Conservation (phyloP, 2,113 vertebrate species). For the Athene noctua region DNA sequence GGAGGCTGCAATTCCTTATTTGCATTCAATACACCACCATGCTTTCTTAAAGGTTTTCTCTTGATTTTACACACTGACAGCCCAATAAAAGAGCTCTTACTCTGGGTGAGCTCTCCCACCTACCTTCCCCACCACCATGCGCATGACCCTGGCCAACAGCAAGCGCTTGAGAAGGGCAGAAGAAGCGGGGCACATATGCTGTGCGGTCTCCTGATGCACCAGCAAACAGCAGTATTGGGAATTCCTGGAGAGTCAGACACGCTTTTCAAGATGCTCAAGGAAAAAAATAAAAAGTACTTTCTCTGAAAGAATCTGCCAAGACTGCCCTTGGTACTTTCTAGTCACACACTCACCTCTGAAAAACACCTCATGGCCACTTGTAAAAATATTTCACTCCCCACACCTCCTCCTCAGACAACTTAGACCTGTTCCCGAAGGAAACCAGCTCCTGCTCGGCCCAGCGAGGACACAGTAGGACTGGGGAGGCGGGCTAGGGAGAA, state of each 20-base stretch:
- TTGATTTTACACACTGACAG: neutral
- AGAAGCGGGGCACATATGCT: neutral
- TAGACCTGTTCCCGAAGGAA: accelerated
- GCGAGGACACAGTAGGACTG: too few relatives aligned
- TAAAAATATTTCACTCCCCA: neutral
- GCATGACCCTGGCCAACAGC: too few relatives aligned
- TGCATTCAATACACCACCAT: neutral
- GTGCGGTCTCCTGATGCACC: neutral
- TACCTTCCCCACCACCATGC: accelerated
- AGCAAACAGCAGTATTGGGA: neutral
- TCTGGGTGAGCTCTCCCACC: neutral
- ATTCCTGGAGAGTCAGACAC: neutral
- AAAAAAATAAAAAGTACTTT: neutral
- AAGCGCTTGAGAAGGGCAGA: accelerated
- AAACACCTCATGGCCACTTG: neutral
- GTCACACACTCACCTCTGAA: neutral
- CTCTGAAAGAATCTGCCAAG: neutral
- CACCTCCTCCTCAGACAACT: neutral
- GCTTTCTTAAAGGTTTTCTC: neutral
- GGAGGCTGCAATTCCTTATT: neutral
- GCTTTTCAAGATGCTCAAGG: neutral
- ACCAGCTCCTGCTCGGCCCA: too few relatives aligned
- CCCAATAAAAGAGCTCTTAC: accelerated
- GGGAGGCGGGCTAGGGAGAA: too few relatives aligned
- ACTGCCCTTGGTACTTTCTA: accelerated